Conservation (phyloP, 2,797 vertebrate genomes). For the Halcyon badia region DNA sequence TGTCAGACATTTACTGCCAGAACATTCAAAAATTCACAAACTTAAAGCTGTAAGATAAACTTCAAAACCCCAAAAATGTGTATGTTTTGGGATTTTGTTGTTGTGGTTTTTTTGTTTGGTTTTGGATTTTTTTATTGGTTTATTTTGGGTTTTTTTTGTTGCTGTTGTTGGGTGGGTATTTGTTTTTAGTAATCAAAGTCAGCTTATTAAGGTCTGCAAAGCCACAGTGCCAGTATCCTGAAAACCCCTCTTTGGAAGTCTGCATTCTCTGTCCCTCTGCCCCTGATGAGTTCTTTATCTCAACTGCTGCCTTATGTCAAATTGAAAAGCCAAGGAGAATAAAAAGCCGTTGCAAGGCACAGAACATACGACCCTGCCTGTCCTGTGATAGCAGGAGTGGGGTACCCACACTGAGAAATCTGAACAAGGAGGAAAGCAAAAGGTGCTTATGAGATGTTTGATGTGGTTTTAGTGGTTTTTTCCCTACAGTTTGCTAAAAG, state of each 20-base stretch:
- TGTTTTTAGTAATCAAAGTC: neutral
- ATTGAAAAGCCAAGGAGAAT: constrained; percentile 1
- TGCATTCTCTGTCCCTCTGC: neutral
- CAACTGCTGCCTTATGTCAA: constrained; percentile 54
- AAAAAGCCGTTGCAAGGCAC: constrained; percentile 30
- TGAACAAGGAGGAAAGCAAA: constrained; percentile 25
- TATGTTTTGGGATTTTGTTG: neutral
- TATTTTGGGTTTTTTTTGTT: no score
- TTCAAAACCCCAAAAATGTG: constrained; percentile 12
- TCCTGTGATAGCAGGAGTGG: constrained; percentile 50
- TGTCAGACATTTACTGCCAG: constrained; percentile 49
- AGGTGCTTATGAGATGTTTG: constrained; percentile 47
- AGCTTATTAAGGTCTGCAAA: constrained; percentile 22
- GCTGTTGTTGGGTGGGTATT: neutral
- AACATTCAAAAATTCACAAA: constrained; percentile 31
- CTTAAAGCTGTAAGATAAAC: constrained; percentile 16
- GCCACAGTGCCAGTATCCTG: constrained; percentile 4
- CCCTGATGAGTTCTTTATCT: constrained; percentile 61
- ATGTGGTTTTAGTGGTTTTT: constrained; percentile 65
- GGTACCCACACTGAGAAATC: constrained; percentile 32
- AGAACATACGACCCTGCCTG: neutral
- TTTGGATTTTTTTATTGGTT: no score
- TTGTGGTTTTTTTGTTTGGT: neutral
- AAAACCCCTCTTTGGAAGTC: neutral
- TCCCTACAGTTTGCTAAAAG: constrained; percentile 60